Evolutionary conservation across 1,140 invertebrate genomes (phyloP).

Genomic region (Pomacea maculata): DNA sequence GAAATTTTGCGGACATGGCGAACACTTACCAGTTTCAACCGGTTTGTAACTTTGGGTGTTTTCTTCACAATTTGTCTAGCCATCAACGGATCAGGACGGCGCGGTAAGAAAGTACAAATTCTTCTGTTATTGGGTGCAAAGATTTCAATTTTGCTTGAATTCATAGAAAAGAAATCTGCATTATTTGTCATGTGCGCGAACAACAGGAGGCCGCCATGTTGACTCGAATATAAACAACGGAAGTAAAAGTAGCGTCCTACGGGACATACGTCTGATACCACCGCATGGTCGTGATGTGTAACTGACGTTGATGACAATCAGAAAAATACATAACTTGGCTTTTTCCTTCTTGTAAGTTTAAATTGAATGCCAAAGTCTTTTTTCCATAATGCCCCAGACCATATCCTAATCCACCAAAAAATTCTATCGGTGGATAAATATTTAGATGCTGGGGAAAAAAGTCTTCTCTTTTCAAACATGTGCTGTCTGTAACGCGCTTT

Average conservation of each 20-base stretch:
- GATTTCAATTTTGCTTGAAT: not conserved
- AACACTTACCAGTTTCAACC: conserved; percentile 65
- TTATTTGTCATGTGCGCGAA: conserved; percentile 12
- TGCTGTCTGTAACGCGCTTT: too few relatives aligned
- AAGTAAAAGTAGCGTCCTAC: conserved; percentile 32
- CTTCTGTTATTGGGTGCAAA: conserved; percentile 2
- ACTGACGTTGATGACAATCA: too few relatives aligned
- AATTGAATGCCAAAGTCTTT: too few relatives aligned
- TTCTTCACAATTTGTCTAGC: conserved; percentile 40
- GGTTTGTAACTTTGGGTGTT: conserved; percentile 59
- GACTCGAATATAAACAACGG: conserved; percentile 45
- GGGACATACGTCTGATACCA: too few relatives aligned
- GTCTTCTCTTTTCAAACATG: too few relatives aligned
- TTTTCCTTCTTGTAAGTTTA: too few relatives aligned
- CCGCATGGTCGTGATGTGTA: too few relatives aligned
- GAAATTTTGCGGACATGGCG: conserved; percentile 55
- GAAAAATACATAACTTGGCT: too few relatives aligned
- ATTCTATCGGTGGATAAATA: too few relatives aligned
- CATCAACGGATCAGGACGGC: conserved; percentile 10
- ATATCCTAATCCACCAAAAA: too few relatives aligned
- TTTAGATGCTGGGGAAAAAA: too few relatives aligned
- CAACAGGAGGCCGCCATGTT: conserved; percentile 62
- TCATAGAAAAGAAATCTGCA: conserved; percentile 7
- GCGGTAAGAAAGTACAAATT: conserved; percentile 24
- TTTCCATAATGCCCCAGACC: too few relatives aligned